Evolutionary conservation across 2,797 vertebrate genomes (phyloP), one percentile per base, ranked within the genome.

Genomic region (Syngnathus acus): DNA sequence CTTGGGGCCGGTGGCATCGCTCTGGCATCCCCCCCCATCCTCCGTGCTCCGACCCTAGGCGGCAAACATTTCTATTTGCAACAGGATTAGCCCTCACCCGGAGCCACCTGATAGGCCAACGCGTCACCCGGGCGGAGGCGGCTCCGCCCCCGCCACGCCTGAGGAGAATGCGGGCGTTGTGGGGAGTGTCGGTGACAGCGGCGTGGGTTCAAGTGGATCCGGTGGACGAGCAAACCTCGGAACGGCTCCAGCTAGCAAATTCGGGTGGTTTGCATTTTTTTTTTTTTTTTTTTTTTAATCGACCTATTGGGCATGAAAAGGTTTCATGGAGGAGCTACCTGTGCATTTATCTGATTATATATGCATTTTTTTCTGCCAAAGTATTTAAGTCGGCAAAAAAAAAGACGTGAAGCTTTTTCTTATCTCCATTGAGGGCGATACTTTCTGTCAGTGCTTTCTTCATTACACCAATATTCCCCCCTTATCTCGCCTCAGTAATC

Each of bases 31-130:
- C 78, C 42, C 42, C 67, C 78, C 47, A 21, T 51, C 65, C 64
- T 65, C 65, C 68, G 26, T 66, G 67, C 68, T 67, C 76, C 62
- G 72, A 83, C 73, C 79, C 74, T 65, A 70, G 72, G 82, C 77
- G 69, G 72, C 70, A 87, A 85, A 84, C 83, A 84, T 89, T 83
- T 87, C 74, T 85, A 83, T 87, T 89, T 89, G 78, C 82, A 82
- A 79, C 69, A 80, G 83, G 84, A 88, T 89, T 86, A 87, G 76
- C 75, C 84, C 79, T 81, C 71, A 81, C 78, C 85, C 75, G 68
- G 73, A 83, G 84, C 73, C 79, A 88, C 82, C 89, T 86, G 86
- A 88, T 77, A 83, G 74, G 81, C 73, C 47, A 66, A 70, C 61
- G 78, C 79, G 72, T 76, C 69, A 76, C 74, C 82, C 69, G 43